Conservation (phyloP, 2,888 invertebrate genomes). For the Ischnus inquisitorius region DNA sequence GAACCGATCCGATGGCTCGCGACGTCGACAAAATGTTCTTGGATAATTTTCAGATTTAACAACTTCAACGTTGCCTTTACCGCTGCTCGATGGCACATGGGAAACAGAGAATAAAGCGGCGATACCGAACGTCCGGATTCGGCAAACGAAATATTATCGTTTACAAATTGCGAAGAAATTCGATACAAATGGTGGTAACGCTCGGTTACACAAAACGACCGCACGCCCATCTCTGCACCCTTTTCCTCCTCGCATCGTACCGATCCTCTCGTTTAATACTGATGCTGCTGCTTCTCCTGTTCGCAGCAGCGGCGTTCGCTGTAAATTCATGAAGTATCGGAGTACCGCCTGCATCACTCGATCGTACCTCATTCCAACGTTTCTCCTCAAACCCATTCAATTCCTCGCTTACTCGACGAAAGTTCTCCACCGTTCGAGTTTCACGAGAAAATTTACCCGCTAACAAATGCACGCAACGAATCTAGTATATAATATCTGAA, state of each 20-base stretch:
- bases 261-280: slow-evolving; percentile 15
- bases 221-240: slow-evolving; percentile 5
- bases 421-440: slow-evolving; percentile 23
- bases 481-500: neutral
- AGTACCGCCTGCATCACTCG: slow-evolving; percentile 40
- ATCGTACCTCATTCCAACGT: slow-evolving; percentile 35
- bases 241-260: neutral
- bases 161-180: slow-evolving; percentile 76
- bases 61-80: slow-evolving; percentile 7
- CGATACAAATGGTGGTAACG: slow-evolving; percentile 72
- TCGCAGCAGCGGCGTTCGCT: slow-evolving; percentile 17
- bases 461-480: neutral
- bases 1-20: neutral
- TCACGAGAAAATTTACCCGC: slow-evolving; percentile 41
- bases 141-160: slow-evolving; percentile 64
- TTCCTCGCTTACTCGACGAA: neutral
- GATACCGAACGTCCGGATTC: neutral
- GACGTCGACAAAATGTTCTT: neutral
- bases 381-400: slow-evolving; percentile 27
- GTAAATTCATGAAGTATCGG: slow-evolving; percentile 63
- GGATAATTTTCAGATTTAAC: slow-evolving; percentile 42
- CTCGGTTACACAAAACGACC: slow-evolving; percentile 69
- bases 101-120: neutral
- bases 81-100: neutral
- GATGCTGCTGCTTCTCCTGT: slow-evolving; percentile 3